phyloP scores from a whole-genome alignment of 2,113 vertebrate genomes.

The Myotis lucifugus region DNA sequence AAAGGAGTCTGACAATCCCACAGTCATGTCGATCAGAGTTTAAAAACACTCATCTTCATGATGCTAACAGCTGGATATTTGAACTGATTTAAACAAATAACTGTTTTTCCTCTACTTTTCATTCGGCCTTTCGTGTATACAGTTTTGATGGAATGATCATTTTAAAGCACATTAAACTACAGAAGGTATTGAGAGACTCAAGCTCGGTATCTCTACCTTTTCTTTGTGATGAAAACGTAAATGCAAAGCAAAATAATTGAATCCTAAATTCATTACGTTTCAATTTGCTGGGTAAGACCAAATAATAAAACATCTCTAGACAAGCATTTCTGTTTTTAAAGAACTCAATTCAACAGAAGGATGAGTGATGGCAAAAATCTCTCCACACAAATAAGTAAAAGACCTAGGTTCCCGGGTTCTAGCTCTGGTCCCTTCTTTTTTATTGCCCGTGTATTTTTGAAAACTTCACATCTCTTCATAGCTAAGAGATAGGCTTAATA shows the following conservation, averaged over 20 bases:
- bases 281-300: neutral
- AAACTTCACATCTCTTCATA: neutral
- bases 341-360: neutral
- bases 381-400: neutral
- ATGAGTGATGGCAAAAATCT: neutral
- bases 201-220: neutral
- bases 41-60: neutral
- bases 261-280: neutral
- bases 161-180: slow-evolving; percentile 43
- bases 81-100: slow-evolving; percentile 10
- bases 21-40: neutral
- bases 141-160: neutral
- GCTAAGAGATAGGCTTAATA: neutral
- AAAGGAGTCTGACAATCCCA: neutral
- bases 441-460: neutral
- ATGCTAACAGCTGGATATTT: neutral
- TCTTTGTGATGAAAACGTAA: neutral
- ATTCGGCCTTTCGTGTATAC: neutral
- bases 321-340: neutral
- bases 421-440: neutral
- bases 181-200: neutral
- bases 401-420: neutral
- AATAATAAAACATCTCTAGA: neutral
- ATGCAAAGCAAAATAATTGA: slow-evolving; percentile 12
- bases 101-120: neutral